Evolutionary conservation across 2,113 vertebrate species (phyloP).

Genomic region (Neoarius graeffei): DNA sequence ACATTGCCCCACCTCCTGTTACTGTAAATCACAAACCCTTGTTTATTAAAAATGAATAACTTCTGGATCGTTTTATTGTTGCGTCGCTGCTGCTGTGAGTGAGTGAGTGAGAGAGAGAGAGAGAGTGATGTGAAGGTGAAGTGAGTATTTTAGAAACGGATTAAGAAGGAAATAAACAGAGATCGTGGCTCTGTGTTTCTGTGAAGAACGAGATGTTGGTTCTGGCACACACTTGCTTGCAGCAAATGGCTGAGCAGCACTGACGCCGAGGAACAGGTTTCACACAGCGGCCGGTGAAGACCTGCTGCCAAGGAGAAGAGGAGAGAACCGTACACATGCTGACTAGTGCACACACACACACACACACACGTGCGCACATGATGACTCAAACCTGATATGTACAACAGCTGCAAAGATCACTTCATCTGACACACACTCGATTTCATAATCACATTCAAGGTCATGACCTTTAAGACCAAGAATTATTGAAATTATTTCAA

Average conservation of each 20-base stretch:
- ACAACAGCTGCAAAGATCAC: constrained; percentile 47
- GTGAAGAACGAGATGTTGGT: background rate
- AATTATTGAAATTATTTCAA: background rate
- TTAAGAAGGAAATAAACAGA: background rate
- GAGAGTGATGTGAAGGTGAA: background rate
- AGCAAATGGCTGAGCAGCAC: constrained; percentile 31
- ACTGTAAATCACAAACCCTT: background rate
- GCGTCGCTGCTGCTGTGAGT: background rate
- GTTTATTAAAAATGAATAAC: background rate
- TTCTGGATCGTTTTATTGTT: background rate
- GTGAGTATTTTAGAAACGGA: background rate
- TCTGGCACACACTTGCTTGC: background rate
- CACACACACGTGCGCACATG: background rate
- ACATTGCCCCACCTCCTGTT: background rate
- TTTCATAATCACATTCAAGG: constrained; percentile 21
- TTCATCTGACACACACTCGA: constrained; percentile 14
- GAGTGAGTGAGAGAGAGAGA: background rate
- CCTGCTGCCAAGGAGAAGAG: constrained; percentile 18
- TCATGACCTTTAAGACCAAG: background rate
- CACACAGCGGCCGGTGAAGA: constrained; percentile 24
- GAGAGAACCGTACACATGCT: constrained; percentile 25
- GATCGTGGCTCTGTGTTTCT: background rate
- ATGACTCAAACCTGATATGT: constrained; percentile 49
- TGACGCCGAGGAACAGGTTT: constrained; percentile 21
- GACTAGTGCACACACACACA: background rate